Base-by-base conservation (phyloP, 1,140 invertebrate genomes). In the Neuroterus valhalla region DNA sequence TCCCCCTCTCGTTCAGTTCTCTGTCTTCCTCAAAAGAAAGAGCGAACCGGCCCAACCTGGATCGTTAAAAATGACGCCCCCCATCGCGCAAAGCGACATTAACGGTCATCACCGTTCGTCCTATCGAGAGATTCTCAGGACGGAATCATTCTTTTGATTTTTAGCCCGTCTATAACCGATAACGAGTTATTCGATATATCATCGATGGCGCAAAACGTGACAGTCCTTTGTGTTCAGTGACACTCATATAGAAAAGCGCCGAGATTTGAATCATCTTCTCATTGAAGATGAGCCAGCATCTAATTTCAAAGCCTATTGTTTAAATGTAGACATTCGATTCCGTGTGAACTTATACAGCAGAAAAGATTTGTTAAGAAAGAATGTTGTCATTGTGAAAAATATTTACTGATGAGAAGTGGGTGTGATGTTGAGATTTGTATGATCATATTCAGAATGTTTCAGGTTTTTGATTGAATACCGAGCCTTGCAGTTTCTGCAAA, bases 61-160 rank as follows among this genome's bases (percentile, higher is more conserved):
- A 55, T 55, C 52, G 23, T 55, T 55, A 55, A 55, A 55, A 55
- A 15, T 55, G 52, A 55, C 52, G 52, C 52, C 52, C 52, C 52
- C 52, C 52, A 55, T 55, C 1, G 52, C 52, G 52, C 52, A 55
- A 55, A 55, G 52, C 6, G 52, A 31, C 52, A 21, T 55, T 55
- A 55, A 55, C 52, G 52, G 23, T 55, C 52, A 55, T 55, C 52
- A 55, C 26, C 21, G 23, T 55, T 55, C 21, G 11, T 55, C 14
- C 15, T 62, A 62, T 62, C 52, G 14, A 12, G 21, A 21, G 26
- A 62, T 26, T 62, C 52, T 21, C 52, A 31, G 52, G 3, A 26
- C 15, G 52, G 52, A 55, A 26, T 55, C 52, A 55, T 55, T 31
- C 50, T 23, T 52, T 52, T 52, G 50, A 52, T 52, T 52, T 52